Evolutionary conservation across 2,113 vertebrate species (phyloP).

Genomic region (Takifugu flavidus): DNA sequence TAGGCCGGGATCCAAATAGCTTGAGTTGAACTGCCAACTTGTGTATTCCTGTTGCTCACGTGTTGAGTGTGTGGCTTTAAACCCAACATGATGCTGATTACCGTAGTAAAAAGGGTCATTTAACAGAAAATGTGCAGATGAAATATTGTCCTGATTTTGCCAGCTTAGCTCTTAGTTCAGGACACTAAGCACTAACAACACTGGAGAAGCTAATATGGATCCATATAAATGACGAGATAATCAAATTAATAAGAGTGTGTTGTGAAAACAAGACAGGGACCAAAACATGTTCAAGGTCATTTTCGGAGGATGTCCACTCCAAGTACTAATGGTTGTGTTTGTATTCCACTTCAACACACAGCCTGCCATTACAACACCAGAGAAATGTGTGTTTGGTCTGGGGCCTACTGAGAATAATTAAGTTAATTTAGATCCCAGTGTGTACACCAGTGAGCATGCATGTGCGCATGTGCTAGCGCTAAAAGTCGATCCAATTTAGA

Average conservation of each 20-base stretch:
- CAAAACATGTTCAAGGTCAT: slow-evolving; percentile 40
- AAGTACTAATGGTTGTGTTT: slow-evolving; percentile 55
- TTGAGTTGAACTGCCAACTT: no score
- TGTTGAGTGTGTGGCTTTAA: no score
- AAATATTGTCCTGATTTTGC: not conserved
- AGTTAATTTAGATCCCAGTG: slow-evolving; percentile 41
- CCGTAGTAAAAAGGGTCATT: no score
- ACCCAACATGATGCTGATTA: no score
- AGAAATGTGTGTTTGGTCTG: slow-evolving; percentile 45
- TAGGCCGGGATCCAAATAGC: no score
- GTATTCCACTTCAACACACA: slow-evolving; percentile 48
- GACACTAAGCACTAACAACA: not conserved
- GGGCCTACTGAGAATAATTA: slow-evolving; percentile 53
- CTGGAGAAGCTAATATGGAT: slow-evolving; percentile 16
- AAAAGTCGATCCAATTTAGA: slow-evolving; percentile 54
- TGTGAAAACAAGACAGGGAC: slow-evolving; percentile 11
- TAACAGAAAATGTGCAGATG: no score
- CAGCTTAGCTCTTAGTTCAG: not conserved
- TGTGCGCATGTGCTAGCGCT: slow-evolving; percentile 22
- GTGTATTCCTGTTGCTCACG: no score
- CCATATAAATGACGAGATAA: slow-evolving; percentile 20
- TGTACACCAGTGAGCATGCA: slow-evolving; percentile 11
- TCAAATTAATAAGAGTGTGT: slow-evolving; percentile 25
- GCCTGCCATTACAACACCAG: slow-evolving; percentile 29
- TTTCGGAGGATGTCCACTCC: slow-evolving; percentile 28